Conservation (phyloP, 1,140 invertebrate species). For the Lerema accius region DNA sequence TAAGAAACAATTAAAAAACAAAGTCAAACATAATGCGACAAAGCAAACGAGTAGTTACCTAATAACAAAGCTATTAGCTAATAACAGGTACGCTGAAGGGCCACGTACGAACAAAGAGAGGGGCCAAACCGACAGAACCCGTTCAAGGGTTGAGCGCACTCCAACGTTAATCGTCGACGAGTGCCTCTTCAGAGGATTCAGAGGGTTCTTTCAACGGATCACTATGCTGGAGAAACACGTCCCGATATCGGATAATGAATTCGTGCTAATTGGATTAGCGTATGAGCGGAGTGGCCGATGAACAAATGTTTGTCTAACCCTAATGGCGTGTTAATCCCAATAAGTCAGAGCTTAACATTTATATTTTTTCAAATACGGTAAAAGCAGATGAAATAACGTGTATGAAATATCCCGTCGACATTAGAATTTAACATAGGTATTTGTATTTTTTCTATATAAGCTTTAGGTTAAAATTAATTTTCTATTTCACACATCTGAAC, state of each 20-base stretch:
- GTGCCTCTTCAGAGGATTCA: slow-evolving; percentile 58
- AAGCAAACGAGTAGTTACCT: slow-evolving; percentile 35
- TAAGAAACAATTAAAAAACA: too few relatives aligned
- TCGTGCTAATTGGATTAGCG: slow-evolving; percentile 66
- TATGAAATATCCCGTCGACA: too few relatives aligned
- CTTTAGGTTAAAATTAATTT: too few relatives aligned
- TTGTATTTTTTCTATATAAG: too few relatives aligned
- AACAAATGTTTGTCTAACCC: slow-evolving; percentile 47
- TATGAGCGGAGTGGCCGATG: slow-evolving; percentile 46
- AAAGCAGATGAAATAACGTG: too few relatives aligned
- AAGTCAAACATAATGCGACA: too few relatives aligned
- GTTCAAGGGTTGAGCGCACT: slow-evolving; percentile 61
- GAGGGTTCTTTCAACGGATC: slow-evolving; percentile 68
- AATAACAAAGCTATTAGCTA: slow-evolving; percentile 51
- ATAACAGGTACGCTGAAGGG: slow-evolving; percentile 53
- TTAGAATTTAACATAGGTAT: too few relatives aligned
- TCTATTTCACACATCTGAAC: too few relatives aligned
- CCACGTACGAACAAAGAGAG: slow-evolving; percentile 54
- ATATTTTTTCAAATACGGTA: too few relatives aligned
- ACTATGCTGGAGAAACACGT: slow-evolving; percentile 68
- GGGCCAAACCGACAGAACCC: slow-evolving; percentile 50
- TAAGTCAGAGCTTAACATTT: not conserved
- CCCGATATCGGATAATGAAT: slow-evolving; percentile 65
- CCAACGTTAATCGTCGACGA: slow-evolving; percentile 61
- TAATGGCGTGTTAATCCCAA: slow-evolving; percentile 17